Conservation (phyloP, 1,140 invertebrate genomes). For the Calliopsis andreniformis region DNA sequence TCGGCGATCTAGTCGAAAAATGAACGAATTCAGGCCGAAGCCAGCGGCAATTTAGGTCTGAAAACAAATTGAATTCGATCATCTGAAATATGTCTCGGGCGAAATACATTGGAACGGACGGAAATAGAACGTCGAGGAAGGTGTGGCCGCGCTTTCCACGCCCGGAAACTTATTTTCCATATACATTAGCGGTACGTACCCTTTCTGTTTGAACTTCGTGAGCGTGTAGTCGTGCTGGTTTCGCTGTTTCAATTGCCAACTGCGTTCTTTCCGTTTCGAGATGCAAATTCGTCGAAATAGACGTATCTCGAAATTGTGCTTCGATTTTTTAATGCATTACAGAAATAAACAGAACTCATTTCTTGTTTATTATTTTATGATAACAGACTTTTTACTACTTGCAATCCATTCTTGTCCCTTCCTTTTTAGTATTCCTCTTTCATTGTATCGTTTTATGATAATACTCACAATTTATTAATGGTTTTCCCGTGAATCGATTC, state of each 20-base stretch:
- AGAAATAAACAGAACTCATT: too few relatives aligned
- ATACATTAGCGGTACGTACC: slow-evolving; percentile 19
- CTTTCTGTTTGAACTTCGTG: not conserved
- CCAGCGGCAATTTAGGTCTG: slow-evolving; percentile 8
- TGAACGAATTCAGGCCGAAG: not conserved
- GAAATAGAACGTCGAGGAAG: slow-evolving; percentile 1
- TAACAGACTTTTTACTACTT: too few relatives aligned
- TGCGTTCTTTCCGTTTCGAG: too few relatives aligned
- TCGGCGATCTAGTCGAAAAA: not conserved
- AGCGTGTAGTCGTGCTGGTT: not conserved
- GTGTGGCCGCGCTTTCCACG: not conserved
- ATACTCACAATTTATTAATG: too few relatives aligned
- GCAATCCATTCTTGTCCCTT: too few relatives aligned
- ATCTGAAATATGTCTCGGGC: slow-evolving; percentile 27
- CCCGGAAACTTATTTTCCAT: slow-evolving; percentile 28
- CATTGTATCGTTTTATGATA: not conserved
- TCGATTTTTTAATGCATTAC: too few relatives aligned
- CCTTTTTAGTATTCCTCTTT: too few relatives aligned
- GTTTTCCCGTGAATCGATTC: slow-evolving; percentile 21
- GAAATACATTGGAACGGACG: slow-evolving; percentile 2
- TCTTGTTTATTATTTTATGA: too few relatives aligned
- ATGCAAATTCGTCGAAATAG: not conserved
- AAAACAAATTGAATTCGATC: slow-evolving; percentile 39
- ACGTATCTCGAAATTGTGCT: too few relatives aligned
- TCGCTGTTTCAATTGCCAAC: not conserved